Percentiles rank a stretch among this genome's conserved stretches.
These are phyloP conservation scores for Peromyscus attwateri DNA, from an alignment of 2,797 vertebrate genomes.

Conservation along the genomic window DNA sequence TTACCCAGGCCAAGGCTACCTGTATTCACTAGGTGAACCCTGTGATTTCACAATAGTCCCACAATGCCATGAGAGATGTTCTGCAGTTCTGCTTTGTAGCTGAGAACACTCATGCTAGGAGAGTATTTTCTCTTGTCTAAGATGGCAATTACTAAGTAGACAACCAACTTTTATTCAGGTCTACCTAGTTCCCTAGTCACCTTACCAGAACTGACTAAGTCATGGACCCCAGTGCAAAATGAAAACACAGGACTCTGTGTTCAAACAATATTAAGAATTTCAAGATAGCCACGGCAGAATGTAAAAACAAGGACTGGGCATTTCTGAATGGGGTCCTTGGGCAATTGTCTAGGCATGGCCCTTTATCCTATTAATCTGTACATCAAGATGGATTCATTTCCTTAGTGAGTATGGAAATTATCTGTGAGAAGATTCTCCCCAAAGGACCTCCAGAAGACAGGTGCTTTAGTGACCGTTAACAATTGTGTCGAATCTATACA, in stretches of 20 bases:
- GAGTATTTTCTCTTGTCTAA: not conserved
- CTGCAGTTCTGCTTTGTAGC: not conserved
- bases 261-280: not conserved
- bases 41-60: not conserved
- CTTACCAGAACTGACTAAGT: not conserved
- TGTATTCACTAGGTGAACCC: rapidly evolving
- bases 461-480: not conserved
- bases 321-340: not conserved
- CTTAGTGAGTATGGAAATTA: not conserved
- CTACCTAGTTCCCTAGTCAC: not conserved
- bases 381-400: no score
- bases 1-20: not conserved
- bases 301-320: rapidly evolving
- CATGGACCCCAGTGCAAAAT: not conserved
- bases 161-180: not conserved
- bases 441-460: not conserved
- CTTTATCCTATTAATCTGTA: no score
- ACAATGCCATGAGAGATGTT: rapidly evolving
- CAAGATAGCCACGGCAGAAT: not conserved
- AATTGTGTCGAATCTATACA: not conserved
- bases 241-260: not conserved
- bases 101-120: not conserved
- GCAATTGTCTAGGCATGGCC: rapidly evolving
- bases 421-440: not conserved
- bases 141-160: not conserved